phyloP scores from a whole-genome alignment of 2,113 vertebrate genomes.

The Otus sunia region DNA sequence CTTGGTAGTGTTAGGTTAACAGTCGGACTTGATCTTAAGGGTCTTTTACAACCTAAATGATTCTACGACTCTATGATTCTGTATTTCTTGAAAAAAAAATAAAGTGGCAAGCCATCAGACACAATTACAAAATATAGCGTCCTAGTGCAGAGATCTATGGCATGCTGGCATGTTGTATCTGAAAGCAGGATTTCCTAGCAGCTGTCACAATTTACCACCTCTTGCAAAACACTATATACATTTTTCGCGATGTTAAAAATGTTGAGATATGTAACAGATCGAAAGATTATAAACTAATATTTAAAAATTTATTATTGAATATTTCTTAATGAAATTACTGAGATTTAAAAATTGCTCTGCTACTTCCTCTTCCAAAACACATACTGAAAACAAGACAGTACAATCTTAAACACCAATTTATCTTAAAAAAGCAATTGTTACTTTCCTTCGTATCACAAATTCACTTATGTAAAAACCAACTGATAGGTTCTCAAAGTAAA shows the following conservation, averaged over 20 bases:
- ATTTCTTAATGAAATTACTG: neutral
- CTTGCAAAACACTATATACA: neutral
- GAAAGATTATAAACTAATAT: neutral
- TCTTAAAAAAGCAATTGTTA: neutral
- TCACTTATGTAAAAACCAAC: neutral
- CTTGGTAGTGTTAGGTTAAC: rapidly evolving
- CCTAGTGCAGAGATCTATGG: neutral
- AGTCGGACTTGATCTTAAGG: rapidly evolving
- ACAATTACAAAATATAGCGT: neutral
- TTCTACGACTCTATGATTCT: neutral
- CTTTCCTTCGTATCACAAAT: neutral
- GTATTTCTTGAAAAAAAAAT: neutral
- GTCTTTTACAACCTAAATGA: neutral
- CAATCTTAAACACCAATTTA: neutral
- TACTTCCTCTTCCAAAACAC: neutral
- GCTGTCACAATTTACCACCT: neutral
- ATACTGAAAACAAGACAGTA: neutral
- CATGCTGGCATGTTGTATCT: neutral
- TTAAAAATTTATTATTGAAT: neutral
- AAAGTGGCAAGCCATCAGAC: neutral
- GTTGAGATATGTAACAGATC: neutral
- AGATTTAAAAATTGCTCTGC: neutral
- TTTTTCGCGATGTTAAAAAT: neutral
- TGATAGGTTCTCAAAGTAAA: slow-evolving; percentile 32
- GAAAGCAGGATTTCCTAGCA: neutral